These are phyloP conservation scores for Phymanthus crucifer DNA, from an alignment of 92 coral and sea anemone genomes.

Conservation along the genomic window DNA sequence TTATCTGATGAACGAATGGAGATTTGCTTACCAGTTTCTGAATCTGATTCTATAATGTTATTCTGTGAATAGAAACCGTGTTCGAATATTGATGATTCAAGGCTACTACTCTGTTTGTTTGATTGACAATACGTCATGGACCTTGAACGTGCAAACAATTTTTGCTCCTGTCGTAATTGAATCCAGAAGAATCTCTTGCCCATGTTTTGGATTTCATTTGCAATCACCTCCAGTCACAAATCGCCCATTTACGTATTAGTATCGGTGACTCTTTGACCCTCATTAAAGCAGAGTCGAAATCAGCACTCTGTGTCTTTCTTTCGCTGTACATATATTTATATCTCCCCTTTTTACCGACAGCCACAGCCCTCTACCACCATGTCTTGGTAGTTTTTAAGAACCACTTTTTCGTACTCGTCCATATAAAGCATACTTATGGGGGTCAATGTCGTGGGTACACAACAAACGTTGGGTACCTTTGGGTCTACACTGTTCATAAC, in stretches of 20 bases:
- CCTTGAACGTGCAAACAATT: not conserved
- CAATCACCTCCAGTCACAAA: not conserved
- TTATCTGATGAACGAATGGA: slow-evolving; percentile 5
- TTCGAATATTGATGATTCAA: not conserved
- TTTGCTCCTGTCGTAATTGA: not conserved
- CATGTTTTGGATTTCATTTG: not conserved
- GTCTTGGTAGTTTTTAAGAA: slow-evolving; percentile 84
- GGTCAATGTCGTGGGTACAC: slow-evolving; percentile 82
- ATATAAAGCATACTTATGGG: slow-evolving; percentile 81
- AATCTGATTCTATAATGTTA: not conserved
- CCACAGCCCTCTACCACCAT: slow-evolving; percentile 98
- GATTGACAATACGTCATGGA: not conserved
- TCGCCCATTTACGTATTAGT: not conserved
- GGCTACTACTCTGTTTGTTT: not conserved
- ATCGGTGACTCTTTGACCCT: not conserved
- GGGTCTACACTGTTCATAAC: slow-evolving; percentile 73
- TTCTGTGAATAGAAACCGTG: not conserved
- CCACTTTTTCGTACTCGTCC: slow-evolving; percentile 69
- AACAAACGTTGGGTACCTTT: slow-evolving; percentile 83
- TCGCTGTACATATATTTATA: not conserved
- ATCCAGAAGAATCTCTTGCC: slow-evolving; percentile 1
- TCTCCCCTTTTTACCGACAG: slow-evolving; percentile 57
- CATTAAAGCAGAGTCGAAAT: not conserved
- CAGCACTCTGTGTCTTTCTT: not conserved
- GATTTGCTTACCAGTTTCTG: not conserved